phyloP scores from a whole-genome alignment of 1,140 invertebrate genomes.

The Bombus breviceps region DNA sequence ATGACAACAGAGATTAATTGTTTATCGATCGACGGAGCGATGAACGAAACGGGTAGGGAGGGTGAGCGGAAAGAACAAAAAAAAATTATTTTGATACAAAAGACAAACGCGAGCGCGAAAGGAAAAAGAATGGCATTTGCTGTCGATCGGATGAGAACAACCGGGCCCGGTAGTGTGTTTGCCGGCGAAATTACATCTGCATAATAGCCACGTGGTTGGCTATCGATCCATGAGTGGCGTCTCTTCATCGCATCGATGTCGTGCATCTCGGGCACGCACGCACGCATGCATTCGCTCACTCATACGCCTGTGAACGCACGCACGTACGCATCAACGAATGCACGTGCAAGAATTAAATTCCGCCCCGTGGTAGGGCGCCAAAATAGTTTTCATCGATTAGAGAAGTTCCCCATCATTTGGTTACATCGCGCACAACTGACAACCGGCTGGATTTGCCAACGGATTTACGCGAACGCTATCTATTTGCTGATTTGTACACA shows the following conservation, averaged over 20 bases:
- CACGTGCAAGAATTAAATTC: slow-evolving; percentile 70
- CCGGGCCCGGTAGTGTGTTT: slow-evolving; percentile 73
- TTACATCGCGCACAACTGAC: slow-evolving; percentile 38
- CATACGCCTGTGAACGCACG: background rate
- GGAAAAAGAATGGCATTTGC: slow-evolving; percentile 64
- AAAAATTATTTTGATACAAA: slow-evolving; percentile 8
- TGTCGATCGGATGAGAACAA: slow-evolving; percentile 69
- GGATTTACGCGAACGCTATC: slow-evolving; percentile 49
- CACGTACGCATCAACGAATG: background rate
- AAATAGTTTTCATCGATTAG: slow-evolving; percentile 68
- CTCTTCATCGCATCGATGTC: slow-evolving; percentile 71
- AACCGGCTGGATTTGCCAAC: slow-evolving; percentile 49
- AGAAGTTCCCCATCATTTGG: slow-evolving; percentile 48
- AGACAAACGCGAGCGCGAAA: slow-evolving; percentile 43
- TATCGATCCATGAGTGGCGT: slow-evolving; percentile 74
- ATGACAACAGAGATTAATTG: slow-evolving; percentile 63
- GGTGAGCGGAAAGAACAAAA: background rate
- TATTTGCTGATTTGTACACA: slow-evolving; percentile 25
- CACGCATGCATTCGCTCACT: slow-evolving; percentile 13
- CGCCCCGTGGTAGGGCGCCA: slow-evolving; percentile 44
- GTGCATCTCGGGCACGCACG: slow-evolving; percentile 64
- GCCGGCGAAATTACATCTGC: slow-evolving; percentile 77
- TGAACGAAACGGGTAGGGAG: background rate
- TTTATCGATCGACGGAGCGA: slow-evolving; percentile 56
- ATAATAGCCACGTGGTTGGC: slow-evolving; percentile 74